Percentiles rank a stretch among this genome's conserved stretches.
Conservation (phyloP, 2,113 vertebrate species). For the Limnothrissa miodon region DNA sequence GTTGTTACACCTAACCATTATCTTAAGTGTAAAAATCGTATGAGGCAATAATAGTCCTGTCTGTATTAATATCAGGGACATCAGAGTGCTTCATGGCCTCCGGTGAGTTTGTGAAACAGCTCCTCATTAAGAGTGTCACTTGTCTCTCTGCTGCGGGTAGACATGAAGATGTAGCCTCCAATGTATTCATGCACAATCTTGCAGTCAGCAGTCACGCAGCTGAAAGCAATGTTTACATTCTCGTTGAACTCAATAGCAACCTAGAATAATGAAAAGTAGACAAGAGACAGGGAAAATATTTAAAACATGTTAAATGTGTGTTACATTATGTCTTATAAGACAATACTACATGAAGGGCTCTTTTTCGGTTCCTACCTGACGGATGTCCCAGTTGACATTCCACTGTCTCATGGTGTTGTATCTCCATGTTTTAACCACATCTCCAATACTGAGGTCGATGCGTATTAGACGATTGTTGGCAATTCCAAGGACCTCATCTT, state of each 20-base stretch:
- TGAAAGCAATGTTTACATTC: constrained; percentile 78
- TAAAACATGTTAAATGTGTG: background rate
- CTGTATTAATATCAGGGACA: background rate
- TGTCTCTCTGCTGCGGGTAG: constrained; percentile 64
- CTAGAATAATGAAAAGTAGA: constrained; percentile 46
- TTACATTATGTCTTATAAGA: background rate
- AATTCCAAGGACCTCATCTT: constrained; percentile 75
- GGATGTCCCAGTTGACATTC: constrained; percentile 81
- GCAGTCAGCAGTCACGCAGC: constrained; percentile 72
- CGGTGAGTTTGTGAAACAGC: constrained; percentile 76
- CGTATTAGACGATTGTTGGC: constrained; percentile 75
- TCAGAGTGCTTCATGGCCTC: constrained; percentile 76
- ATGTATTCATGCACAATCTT: constrained; percentile 79
- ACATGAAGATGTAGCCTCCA: constrained; percentile 80
- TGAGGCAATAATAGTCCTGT: background rate
- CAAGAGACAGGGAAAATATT: background rate
- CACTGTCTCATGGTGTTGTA: constrained; percentile 80
- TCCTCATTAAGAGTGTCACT: constrained; percentile 70
- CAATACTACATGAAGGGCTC: background rate
- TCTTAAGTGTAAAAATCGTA: background rate
- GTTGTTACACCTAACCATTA: background rate
- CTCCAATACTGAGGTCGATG: constrained; percentile 65
- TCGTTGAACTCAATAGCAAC: constrained; percentile 80
- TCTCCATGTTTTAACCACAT: constrained; percentile 75
- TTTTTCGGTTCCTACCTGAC: constrained; percentile 61